A percentile compares a stretch with the other conserved stretches of the same genome.
Evolutionary conservation across 2,113 vertebrate genomes (phyloP).

Genomic region (Ameiurus melas): DNA sequence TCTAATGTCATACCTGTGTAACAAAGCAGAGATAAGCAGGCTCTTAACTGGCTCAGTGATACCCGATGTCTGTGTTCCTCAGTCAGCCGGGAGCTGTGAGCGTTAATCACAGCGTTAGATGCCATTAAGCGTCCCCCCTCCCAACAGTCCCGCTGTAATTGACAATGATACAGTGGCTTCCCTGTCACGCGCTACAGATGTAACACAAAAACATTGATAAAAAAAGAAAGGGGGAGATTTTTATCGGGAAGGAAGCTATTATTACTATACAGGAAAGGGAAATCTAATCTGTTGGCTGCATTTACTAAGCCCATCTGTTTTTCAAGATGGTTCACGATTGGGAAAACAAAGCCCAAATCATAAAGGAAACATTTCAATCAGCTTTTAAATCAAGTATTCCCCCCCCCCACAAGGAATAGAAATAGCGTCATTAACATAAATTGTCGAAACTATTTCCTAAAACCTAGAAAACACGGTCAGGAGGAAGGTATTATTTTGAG

Average conservation of each 20-base stretch:
- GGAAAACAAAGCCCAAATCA: constrained; percentile 1
- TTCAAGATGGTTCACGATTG: background rate
- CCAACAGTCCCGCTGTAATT: constrained; percentile 28
- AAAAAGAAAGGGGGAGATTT: constrained; percentile 37
- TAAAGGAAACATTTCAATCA: constrained; percentile 3
- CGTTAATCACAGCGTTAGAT: constrained; percentile 36
- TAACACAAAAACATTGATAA: constrained; percentile 18
- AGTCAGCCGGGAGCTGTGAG: constrained; percentile 21
- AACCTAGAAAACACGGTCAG: background rate
- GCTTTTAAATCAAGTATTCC: background rate
- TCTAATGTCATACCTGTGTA: constrained; percentile 34
- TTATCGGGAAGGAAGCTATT: constrained; percentile 37
- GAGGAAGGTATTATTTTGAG: background rate
- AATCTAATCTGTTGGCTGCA: constrained; percentile 1
- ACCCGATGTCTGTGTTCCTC: constrained; percentile 14
- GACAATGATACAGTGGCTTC: constrained; percentile 37
- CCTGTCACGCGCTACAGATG: constrained; percentile 15
- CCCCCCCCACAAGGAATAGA: background rate
- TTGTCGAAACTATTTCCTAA: background rate
- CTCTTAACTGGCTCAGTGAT: constrained; percentile 37
- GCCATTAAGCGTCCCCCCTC: constrained; percentile 2
- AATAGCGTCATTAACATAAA: constrained; percentile 11
- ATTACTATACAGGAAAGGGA: constrained; percentile 30
- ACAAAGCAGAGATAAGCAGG: constrained; percentile 37
- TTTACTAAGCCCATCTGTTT: constrained; percentile 17